phyloP scores from a whole-genome alignment of 1,140 invertebrate genomes.

The Scaptomyza graminum region DNA sequence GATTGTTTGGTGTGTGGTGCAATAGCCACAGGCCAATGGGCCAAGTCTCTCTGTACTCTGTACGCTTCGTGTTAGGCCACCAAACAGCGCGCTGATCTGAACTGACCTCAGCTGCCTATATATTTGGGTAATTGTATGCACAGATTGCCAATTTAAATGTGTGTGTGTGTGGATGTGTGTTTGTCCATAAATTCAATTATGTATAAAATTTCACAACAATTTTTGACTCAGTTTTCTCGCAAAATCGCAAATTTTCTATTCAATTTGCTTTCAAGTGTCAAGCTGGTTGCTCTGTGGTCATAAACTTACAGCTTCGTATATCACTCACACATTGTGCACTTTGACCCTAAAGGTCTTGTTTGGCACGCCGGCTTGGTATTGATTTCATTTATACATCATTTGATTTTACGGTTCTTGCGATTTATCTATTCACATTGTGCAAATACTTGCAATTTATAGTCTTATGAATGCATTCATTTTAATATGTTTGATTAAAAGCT shows the following conservation, averaged over 20 bases:
- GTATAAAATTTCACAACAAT: constrained; percentile 83
- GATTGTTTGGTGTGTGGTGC: constrained; percentile 77
- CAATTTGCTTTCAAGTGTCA: constrained; percentile 80
- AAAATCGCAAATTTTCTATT: constrained; percentile 80
- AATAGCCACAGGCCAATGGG: constrained; percentile 64
- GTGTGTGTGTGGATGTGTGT: constrained; percentile 11
- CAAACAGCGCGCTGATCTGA: constrained; percentile 22
- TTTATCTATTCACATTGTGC: constrained; percentile 68
- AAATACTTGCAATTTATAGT: constrained; percentile 20
- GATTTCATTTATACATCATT: constrained; percentile 77
- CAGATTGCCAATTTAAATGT: constrained; percentile 17
- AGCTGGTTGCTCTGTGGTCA: constrained; percentile 60
- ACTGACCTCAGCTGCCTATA: constrained; percentile 66
- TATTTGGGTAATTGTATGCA: constrained; percentile 62
- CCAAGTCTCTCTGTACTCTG: constrained; percentile 10
- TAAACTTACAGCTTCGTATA: constrained; percentile 37
- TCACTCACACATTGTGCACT: constrained; percentile 43
- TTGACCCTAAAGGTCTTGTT: constrained; percentile 72
- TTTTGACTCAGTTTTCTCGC: constrained; percentile 60
- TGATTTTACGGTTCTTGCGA: constrained; percentile 74
- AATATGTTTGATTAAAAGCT: constrained; percentile 30
- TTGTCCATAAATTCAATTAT: constrained; percentile 83
- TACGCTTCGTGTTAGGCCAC: too few species aligned
- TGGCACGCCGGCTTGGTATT: constrained; percentile 51
- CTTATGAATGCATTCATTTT: constrained; percentile 43